Evolutionary conservation across 2,888 invertebrate genomes (phyloP).

Genomic region (Nycteola revayana): DNA sequence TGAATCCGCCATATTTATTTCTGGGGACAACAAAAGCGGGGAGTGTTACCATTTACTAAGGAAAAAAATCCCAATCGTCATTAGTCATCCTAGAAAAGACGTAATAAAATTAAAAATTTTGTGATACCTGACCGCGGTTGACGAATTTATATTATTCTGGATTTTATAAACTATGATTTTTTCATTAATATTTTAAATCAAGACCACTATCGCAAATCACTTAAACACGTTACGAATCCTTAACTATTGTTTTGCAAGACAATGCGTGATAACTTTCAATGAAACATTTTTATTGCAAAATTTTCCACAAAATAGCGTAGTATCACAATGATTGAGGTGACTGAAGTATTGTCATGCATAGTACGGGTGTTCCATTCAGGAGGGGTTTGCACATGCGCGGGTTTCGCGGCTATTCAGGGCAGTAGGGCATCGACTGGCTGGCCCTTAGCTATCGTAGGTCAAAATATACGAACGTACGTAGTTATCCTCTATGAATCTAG

Average conservation of each 20-base stretch:
- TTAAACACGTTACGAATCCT: not conserved
- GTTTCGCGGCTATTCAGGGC: constrained; percentile 51
- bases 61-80: constrained; percentile 14
- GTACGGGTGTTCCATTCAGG: constrained; percentile 43
- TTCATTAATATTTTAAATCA: not conserved
- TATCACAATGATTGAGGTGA: constrained; percentile 12
- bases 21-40: constrained; percentile 56
- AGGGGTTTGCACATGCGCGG: constrained; percentile 57
- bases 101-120: constrained; percentile 4
- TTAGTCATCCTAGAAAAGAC: constrained; percentile 26
- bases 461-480: constrained; percentile 38
- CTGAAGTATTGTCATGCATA: constrained; percentile 24
- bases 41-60: constrained; percentile 51
- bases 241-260: not conserved
- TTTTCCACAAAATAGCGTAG: constrained; percentile 28
- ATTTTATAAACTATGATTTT: not conserved
- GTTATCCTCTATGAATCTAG: constrained; percentile 53
- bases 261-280: not conserved
- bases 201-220: not conserved
- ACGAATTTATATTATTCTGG: not conserved
- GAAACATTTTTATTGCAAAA: not conserved
- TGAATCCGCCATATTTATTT: constrained; percentile 73
- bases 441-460: constrained; percentile 49
- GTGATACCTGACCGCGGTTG: not conserved
- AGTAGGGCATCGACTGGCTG: constrained; percentile 73